Evolutionary conservation across 2,888 invertebrate species (phyloP).

Genomic region (Serripes groenlandicus): DNA sequence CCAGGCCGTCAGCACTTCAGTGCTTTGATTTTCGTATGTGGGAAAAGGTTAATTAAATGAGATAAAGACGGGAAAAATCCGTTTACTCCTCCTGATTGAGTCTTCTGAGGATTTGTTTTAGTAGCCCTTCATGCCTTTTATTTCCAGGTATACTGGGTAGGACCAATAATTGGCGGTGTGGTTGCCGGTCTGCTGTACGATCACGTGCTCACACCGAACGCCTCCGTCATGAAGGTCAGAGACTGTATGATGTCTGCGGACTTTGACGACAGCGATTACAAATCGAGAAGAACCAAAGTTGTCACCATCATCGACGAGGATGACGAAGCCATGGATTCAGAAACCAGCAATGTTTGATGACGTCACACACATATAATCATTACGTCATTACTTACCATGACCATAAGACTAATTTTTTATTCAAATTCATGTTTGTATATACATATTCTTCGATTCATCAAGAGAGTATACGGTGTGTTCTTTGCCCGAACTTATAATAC

Average conservation of each 20-base stretch:
- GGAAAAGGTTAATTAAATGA: too few species aligned
- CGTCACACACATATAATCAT: not conserved
- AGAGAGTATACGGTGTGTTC: too few species aligned
- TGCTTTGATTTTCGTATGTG: too few species aligned
- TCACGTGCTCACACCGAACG: conserved; percentile 77
- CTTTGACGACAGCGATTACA: conserved; percentile 69
- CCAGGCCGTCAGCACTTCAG: too few species aligned
- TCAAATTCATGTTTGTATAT: too few species aligned
- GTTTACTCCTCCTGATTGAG: not conserved
- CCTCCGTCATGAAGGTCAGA: conserved; percentile 66
- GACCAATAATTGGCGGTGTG: conserved; percentile 77
- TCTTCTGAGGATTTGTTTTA: not conserved
- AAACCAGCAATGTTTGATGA: conserved; percentile 27
- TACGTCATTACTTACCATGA: not conserved
- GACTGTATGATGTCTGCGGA: conserved; percentile 66
- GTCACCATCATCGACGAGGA: conserved; percentile 32
- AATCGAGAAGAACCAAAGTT: conserved; percentile 27
- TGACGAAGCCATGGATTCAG: not conserved
- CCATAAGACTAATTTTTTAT: too few species aligned
- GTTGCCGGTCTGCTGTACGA: conserved; percentile 79
- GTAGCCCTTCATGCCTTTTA: not conserved
- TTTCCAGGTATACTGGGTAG: conserved; percentile 81
- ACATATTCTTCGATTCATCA: too few species aligned
- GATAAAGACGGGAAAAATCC: too few species aligned
- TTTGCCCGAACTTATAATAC: too few species aligned